Conservation (phyloP, 2,888 invertebrate genomes). For the Machimus atricapillus region DNA sequence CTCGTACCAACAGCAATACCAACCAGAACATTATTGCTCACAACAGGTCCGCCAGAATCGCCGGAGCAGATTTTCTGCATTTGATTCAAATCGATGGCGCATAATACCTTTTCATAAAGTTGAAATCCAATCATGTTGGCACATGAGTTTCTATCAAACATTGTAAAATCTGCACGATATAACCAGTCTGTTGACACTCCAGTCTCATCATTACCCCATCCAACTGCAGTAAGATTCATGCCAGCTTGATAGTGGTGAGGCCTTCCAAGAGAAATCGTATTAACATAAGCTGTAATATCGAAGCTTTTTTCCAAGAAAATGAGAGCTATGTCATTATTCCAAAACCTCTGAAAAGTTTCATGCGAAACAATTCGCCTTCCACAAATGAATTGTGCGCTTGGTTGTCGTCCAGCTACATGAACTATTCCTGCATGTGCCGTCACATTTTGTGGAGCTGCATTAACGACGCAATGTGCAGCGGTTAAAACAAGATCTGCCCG, state of each 20-base stretch:
- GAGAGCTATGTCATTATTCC: background rate
- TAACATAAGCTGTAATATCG: background rate
- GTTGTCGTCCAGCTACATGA: background rate
- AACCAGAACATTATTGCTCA: background rate
- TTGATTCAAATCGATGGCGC: background rate
- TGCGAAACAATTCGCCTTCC: background rate
- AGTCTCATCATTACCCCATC: background rate
- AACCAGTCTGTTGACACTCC: background rate
- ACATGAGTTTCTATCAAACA: background rate
- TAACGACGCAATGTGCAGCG: background rate
- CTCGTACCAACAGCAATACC: background rate
- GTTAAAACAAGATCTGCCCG: background rate
- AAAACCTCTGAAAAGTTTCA: background rate
- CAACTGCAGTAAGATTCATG: background rate
- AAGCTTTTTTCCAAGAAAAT: background rate
- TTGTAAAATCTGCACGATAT: background rate
- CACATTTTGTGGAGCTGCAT: background rate
- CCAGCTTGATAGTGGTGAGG: background rate
- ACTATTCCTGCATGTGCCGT: background rate
- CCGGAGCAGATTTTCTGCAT: background rate
- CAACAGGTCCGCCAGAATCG: background rate
- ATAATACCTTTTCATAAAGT: background rate
- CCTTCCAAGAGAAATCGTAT: background rate
- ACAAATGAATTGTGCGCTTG: background rate
- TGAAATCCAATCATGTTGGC: background rate